Evolutionary conservation across 2,888 invertebrate genomes (phyloP).

Genomic region (Theodoxus fluviatilis): DNA sequence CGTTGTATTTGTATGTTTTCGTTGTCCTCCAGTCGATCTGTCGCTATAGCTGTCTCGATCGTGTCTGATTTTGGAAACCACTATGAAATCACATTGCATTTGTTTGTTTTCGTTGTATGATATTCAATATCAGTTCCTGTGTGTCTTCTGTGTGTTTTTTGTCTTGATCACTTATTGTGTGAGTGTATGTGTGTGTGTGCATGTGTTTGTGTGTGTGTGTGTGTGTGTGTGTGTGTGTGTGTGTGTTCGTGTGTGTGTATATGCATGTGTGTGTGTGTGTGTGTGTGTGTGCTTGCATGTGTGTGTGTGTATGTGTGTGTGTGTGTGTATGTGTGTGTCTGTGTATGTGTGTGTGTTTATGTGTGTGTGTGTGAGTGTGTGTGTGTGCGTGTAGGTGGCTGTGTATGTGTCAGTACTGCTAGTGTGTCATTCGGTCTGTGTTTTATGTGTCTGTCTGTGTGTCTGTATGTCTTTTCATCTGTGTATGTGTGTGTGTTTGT

Average conservation of each 20-base stretch:
- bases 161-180: too few relatives aligned
- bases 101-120: too few relatives aligned
- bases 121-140: neutral
- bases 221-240: neutral
- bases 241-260: neutral
- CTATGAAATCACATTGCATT: too few relatives aligned
- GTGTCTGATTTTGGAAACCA: too few relatives aligned
- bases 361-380: neutral
- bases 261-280: neutral
- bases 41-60: too few relatives aligned
- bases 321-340: slow-evolving; percentile 10
- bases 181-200: neutral
- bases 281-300: too few relatives aligned
- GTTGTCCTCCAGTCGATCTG: too few relatives aligned
- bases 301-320: neutral
- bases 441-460: neutral
- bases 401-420: too few relatives aligned
- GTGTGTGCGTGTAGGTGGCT: neutral
- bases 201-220: neutral
- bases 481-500: slow-evolving; percentile 8
- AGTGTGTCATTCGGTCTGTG: neutral
- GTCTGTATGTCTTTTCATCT: neutral
- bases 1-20: too few relatives aligned
- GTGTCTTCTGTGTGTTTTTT: too few relatives aligned
- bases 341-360: slow-evolving; percentile 11